phyloP scores from a whole-genome alignment of 2,797 vertebrate genomes.

The Selene dorsalis region DNA sequence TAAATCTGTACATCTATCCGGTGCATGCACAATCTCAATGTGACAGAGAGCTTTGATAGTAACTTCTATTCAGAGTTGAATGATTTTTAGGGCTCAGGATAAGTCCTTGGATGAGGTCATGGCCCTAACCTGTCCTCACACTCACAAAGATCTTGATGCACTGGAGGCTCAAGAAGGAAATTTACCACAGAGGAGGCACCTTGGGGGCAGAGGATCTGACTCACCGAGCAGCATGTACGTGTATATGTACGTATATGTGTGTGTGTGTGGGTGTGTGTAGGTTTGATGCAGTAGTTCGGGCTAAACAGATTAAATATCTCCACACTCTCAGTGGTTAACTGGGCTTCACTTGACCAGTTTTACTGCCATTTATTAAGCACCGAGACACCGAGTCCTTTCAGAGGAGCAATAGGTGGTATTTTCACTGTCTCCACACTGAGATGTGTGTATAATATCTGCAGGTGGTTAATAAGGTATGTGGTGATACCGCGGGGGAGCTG shows the following conservation, averaged over 20 bases:
- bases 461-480: conserved; percentile 33
- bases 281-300: not conserved
- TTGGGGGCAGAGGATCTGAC: conserved; percentile 5
- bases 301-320: conserved; percentile 52
- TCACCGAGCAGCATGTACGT: conserved; percentile 10
- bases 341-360: conserved; percentile 45
- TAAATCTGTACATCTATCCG: conserved; percentile 63
- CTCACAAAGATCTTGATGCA: conserved; percentile 44
- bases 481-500: conserved; percentile 20
- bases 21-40: conserved; percentile 26
- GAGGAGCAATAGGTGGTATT: conserved; percentile 4
- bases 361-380: conserved; percentile 38
- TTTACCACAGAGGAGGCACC: conserved; percentile 46
- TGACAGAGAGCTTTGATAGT: conserved; percentile 54
- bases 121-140: conserved; percentile 40
- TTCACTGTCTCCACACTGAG: conserved; percentile 8
- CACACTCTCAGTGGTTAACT: conserved; percentile 34
- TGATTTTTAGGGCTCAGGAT: conserved; percentile 52
- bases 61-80: conserved; percentile 62
- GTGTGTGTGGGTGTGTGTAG: too few species aligned
- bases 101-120: conserved; percentile 28
- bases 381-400: conserved; percentile 4
- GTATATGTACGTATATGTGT: too few species aligned
- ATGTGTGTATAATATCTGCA: conserved; percentile 17
- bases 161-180: conserved; percentile 41